Evolutionary conservation across 2,888 invertebrate species (phyloP), one percentile per base, ranked within the genome.

Genomic region (Cephalotes varians): DNA sequence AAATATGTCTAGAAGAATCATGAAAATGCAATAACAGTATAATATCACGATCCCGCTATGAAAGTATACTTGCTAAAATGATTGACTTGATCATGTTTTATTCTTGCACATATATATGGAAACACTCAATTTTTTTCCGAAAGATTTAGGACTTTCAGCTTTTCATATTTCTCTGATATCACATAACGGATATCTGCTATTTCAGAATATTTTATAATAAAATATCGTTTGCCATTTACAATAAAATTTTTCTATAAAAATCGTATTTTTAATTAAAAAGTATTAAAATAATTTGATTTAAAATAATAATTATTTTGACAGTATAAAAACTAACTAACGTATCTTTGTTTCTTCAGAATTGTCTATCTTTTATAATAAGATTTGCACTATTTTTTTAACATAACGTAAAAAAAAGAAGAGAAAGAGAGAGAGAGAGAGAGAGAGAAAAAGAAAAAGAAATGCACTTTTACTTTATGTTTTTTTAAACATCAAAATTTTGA

Each of bases 1-100:
- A 69, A 69, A 69, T 28, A 67, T 67, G 12, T 49, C 47, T 12
- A 31, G n/a, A 44, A 47, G n/a, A 49, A 47, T 69, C 49, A 21
- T 34, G 15, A 69, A 69, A 69, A 69, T 67, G n/a, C 9, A 67
- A 34, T 49, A 67, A 49, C 9, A 3, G 15, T n/a, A 34, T 69
- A 49, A 69, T 21, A 69, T 69, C 1, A 69, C 4, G 7, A 34
- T 21, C 6, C 18, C 18, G n/a, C n/a, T n/a, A 34, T 62, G 5
- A n/a, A 31, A 31, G 5, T 2, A 21, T 37, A 37, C 9, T 44
- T 40, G 15, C 0, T 10, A 65, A 65, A 47, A 47, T 18, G 18
- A 15, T 28, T 44, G 28, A 65, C 21, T 1, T 40, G 3, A 47
- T 67, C 5, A 31, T 47, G 9, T 67, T 67, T 18, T 9, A 44